Evolutionary conservation across 2,888 invertebrate genomes (phyloP), one percentile per base, ranked within the genome.

Genomic region (Acleris sparsana): DNA sequence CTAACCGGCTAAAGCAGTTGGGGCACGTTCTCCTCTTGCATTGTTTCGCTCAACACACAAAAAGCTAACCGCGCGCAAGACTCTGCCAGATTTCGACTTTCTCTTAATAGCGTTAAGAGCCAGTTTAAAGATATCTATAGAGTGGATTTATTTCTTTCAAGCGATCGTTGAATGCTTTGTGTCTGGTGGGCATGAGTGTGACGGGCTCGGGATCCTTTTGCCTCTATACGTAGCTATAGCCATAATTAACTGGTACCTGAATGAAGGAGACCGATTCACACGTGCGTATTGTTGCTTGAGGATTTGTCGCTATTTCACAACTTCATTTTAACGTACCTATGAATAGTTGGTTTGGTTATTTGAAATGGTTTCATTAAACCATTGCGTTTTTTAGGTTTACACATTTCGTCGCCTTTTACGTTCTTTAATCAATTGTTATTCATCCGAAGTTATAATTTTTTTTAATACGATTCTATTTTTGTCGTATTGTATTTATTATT

Each of bases 211-310:
- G 89, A 87, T 91, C 90, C 89, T 90, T 91, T 86, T 87, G 82
- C 87, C 74, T 85, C 82, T 87, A 84, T 83, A 81, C 74, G 74
- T 79, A 83, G 75, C 71, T 82, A 82, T 82, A 81, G 80, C 80
- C 85, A 89, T 88, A 90, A 89, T 90, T 89, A 88, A 90, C 86
- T 89, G 79, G 84, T 92, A 92, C 92, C 92, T 92, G 92, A 82
- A 85, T 83, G 81, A 82, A 82, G 78, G 77, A 70, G 79, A 71
- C 71, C 73, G 67, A 69, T 76, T 63, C 80, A 87, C 84, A 87
- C 86, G 80, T 72, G 75, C 74, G 73, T 49, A 53, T 63, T 49
- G 29, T 53, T 49, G 60, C 60, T 53, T 39, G 53, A 16, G 13
- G 49, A 60, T 55, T 58, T 48, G 49, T 56, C 53, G 53, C 51